These are phyloP conservation scores for Aelia acuminata DNA, from an alignment of 2,888 invertebrate species.

Conservation along the genomic window DNA sequence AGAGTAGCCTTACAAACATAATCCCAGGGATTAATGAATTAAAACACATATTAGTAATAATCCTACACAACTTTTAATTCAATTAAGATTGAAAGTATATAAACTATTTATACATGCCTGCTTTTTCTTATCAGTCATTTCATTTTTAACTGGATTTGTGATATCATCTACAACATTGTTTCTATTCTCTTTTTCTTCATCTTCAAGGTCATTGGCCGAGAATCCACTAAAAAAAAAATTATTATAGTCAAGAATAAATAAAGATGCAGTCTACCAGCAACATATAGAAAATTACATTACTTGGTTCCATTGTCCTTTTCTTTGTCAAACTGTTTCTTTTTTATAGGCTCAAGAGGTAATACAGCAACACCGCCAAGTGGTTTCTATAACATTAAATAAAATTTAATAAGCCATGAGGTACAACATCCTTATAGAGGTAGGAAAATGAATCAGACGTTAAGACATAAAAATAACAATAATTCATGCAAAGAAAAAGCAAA, in stretches of 20 bases:
- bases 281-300: constrained; percentile 57
- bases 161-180: constrained; percentile 66
- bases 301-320: constrained; percentile 70
- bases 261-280: not conserved
- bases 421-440: not conserved
- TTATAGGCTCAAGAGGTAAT: constrained; percentile 76
- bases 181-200: constrained; percentile 68
- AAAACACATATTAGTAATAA: not conserved
- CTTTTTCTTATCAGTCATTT: constrained; percentile 62
- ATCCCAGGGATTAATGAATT: not conserved
- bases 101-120: constrained; percentile 49
- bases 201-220: constrained; percentile 63
- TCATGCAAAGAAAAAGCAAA: constrained; percentile 19
- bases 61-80: constrained; percentile 1
- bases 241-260: not conserved
- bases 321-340: constrained; percentile 73
- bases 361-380: constrained; percentile 88
- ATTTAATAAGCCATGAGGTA: not conserved
- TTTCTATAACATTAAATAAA: constrained; percentile 73
- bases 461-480: not conserved
- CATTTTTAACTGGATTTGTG: constrained; percentile 24
- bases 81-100: not conserved
- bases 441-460: not conserved
- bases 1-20: not conserved
- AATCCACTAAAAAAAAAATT: constrained; percentile 57